A percentile compares a stretch with the other conserved stretches of the same genome.
Evolutionary conservation across 2,888 invertebrate species (phyloP).

Genomic region (Epinotia brunnichana): DNA sequence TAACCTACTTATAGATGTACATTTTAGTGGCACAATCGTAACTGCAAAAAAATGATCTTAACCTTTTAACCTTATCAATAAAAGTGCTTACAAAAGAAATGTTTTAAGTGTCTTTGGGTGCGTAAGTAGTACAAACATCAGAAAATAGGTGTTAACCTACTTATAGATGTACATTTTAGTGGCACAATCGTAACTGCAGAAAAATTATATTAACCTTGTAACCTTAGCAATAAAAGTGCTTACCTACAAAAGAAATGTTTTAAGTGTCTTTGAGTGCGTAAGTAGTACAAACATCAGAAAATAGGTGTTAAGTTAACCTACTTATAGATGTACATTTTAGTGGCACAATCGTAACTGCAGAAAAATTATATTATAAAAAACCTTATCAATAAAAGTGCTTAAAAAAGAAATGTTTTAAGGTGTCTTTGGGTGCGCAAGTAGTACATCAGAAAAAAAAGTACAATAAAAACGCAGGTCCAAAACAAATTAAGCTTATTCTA

Average conservation of each 20-base stretch:
- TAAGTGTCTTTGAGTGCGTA: slow-evolving; percentile 2
- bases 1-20: too few species aligned
- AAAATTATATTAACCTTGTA: neutral
- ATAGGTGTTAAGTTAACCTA: too few species aligned
- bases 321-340: too few species aligned
- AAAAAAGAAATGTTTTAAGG: slow-evolving; percentile 2
- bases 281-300: neutral
- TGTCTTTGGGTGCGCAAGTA: neutral
- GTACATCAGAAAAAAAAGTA: neutral
- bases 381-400: neutral
- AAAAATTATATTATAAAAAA: neutral
- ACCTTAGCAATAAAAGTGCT: neutral
- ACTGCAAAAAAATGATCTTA: too few species aligned
- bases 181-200: too few species aligned
- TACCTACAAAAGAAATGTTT: slow-evolving; percentile 2
- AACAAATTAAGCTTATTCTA: slow-evolving; percentile 6
- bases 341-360: too few species aligned
- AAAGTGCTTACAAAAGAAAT: neutral
- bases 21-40: too few species aligned
- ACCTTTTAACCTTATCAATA: neutral
- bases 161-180: too few species aligned
- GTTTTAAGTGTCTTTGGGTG: slow-evolving; percentile 3
- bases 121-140: neutral
- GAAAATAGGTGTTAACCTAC: too few species aligned
- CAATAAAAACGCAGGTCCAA: neutral